A percentile compares a stretch with the other conserved stretches of the same genome.
These are phyloP conservation scores for Argyresthia albistria DNA, from an alignment of 2,888 invertebrate genomes.

Conservation along the genomic window DNA sequence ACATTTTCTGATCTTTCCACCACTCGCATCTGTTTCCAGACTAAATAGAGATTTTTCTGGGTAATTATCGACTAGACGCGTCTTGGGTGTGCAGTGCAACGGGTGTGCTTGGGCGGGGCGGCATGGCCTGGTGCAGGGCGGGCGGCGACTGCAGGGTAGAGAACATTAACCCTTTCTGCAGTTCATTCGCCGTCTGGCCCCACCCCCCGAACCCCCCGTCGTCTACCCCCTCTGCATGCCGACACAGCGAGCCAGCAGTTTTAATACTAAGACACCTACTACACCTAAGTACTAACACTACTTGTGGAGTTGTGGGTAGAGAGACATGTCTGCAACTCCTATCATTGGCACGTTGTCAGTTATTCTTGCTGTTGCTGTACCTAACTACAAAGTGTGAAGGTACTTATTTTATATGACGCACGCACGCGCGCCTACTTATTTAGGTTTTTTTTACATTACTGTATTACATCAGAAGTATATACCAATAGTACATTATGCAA, in stretches of 20 bases:
- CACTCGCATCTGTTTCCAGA: neutral
- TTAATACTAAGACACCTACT: conserved; percentile 16
- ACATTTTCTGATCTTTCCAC: neutral
- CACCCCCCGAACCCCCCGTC: conserved; percentile 59
- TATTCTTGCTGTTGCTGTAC: too few species aligned
- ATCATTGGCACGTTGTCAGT: too few species aligned
- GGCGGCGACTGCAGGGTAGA: conserved; percentile 27
- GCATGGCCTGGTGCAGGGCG: conserved; percentile 63
- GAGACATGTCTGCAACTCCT: too few species aligned
- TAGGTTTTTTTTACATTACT: too few species aligned
- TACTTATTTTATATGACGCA: too few species aligned
- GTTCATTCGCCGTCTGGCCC: conserved; percentile 76
- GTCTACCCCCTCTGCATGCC: conserved; percentile 43
- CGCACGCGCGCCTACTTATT: too few species aligned
- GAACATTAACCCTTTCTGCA: conserved; percentile 72
- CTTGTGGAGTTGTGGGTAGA: neutral
- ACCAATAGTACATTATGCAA: too few species aligned
- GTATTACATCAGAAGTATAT: too few species aligned
- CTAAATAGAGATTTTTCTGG: neutral
- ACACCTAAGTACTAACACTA: conserved; percentile 2
- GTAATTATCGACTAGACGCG: neutral
- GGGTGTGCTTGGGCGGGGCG: neutral
- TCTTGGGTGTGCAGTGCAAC: neutral
- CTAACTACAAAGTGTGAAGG: too few species aligned
- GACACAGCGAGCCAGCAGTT: conserved; percentile 31